A percentile compares a stretch with the other conserved stretches of the same genome.
Evolutionary conservation across 2,113 vertebrate species (phyloP).

Genomic region (Rhinopithecus roxellana): DNA sequence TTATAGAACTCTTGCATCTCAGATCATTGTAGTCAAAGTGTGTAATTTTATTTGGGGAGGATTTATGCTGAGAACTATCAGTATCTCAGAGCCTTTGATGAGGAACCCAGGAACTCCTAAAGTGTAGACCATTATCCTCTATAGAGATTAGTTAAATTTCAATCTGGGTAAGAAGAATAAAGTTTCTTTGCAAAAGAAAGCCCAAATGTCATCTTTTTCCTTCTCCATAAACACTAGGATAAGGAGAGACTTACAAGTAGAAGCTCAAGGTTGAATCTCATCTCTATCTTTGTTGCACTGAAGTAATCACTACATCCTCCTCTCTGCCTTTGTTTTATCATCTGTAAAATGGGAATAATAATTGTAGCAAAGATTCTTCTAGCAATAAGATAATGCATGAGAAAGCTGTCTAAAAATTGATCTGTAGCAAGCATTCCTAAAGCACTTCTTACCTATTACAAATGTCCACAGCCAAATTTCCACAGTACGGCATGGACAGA

Average conservation of each 20-base stretch:
- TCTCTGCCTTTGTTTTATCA: slow-evolving; percentile 2
- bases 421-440: no score
- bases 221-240: not conserved
- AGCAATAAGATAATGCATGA: not conserved
- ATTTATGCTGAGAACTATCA: not conserved
- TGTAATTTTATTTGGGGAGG: not conserved
- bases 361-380: not conserved
- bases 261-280: not conserved
- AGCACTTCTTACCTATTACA: not conserved
- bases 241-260: not conserved
- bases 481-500: not conserved
- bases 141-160: not conserved
- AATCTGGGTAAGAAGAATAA: not conserved
- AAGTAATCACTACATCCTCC: not conserved
- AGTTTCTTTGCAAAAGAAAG: not conserved
- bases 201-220: not conserved
- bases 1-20: not conserved
- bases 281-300: not conserved
- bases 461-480: not conserved
- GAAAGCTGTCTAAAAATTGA: not conserved
- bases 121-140: no score
- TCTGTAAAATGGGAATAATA: not conserved
- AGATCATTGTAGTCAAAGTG: not conserved
- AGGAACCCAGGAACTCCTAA: not conserved
- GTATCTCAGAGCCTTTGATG: not conserved